These are phyloP conservation scores for Amazona vittata DNA, from an alignment of 2,113 vertebrate genomes.

Conservation along the genomic window DNA sequence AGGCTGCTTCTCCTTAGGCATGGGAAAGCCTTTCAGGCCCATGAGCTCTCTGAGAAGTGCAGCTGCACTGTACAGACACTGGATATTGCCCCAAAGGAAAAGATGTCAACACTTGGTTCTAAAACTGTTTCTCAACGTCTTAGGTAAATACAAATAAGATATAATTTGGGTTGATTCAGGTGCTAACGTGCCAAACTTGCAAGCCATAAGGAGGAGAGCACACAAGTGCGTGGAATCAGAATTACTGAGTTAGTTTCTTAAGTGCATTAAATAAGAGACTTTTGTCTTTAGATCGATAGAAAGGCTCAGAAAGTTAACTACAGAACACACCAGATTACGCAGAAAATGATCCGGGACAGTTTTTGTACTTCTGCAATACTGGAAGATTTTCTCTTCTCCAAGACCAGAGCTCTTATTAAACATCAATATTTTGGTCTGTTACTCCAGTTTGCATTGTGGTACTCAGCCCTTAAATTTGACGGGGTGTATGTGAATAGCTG, in stretches of 20 bases:
- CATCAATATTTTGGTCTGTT: conserved; percentile 18
- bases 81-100: not conserved
- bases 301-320: conserved; percentile 28
- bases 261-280: not conserved
- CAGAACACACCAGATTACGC: conserved; percentile 15
- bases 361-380: not conserved
- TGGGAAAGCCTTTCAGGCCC: not conserved
- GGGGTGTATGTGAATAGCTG: not conserved
- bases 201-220: not conserved
- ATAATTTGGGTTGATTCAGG: not conserved
- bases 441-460: not conserved
- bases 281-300: not conserved
- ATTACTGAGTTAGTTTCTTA: not conserved
- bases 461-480: not conserved
- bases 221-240: not conserved
- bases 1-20: not conserved
- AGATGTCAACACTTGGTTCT: not conserved
- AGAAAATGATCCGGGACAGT: conserved; percentile 40
- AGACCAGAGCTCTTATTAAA: conserved; percentile 33
- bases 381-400: conserved; percentile 25
- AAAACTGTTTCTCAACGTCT: not conserved
- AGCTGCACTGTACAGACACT: not conserved
- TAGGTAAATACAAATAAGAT: not conserved
- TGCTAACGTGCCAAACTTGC: not conserved
- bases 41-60: not conserved